Evolutionary conservation across 1,140 invertebrate genomes (phyloP), one percentile per base, ranked within the genome.

Genomic region (Telenomus remus): DNA sequence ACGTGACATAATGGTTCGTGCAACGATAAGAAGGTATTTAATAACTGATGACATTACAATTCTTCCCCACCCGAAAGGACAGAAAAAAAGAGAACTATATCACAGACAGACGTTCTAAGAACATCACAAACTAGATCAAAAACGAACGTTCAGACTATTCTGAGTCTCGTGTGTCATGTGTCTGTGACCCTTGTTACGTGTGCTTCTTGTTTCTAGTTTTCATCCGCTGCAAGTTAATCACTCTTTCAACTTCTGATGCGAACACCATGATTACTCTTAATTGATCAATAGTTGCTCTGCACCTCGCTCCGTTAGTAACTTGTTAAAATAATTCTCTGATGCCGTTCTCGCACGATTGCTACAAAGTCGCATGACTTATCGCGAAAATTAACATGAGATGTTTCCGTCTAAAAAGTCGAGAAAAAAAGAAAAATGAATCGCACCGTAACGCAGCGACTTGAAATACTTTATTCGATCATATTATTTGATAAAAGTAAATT

Each of bases 1-100:
- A 69, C n/a, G 46, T 68, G 50, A 68, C 16, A 65, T 50, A 61
- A 69, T 27, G 49, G 34, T 61, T 74, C 70, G 76, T 78, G 75
- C 75, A 78, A 49, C 44, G 19, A 56, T 57, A 76, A 66, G 10
- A 76, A 59, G 49, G 19, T 27, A 27, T 27, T 27, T 35, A 34
- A 43, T 72, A 55, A 59, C 13, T 73, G 44, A 55, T 49, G 27
- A 65, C 63, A 74, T 61, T 74, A 34, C 16, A 55, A 60, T 57
- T n/a, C 15, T 15, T 19, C 10, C 15, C 49, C 44, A 11, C 43
- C 43, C 43, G 6, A 16, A 70, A 60, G 33, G 15, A 19, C 14
- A 64, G 49, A n/a, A n/a, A 27, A 27, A 27, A 27, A 27, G 19
- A 27, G 6, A 27, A 27, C 19, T 27, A n/a, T n/a, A 27, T 27